A percentile compares a stretch with the other conserved stretches of the same genome.
Evolutionary conservation across 2,113 vertebrate species (phyloP).

Genomic region (Circaetus gallicus): DNA sequence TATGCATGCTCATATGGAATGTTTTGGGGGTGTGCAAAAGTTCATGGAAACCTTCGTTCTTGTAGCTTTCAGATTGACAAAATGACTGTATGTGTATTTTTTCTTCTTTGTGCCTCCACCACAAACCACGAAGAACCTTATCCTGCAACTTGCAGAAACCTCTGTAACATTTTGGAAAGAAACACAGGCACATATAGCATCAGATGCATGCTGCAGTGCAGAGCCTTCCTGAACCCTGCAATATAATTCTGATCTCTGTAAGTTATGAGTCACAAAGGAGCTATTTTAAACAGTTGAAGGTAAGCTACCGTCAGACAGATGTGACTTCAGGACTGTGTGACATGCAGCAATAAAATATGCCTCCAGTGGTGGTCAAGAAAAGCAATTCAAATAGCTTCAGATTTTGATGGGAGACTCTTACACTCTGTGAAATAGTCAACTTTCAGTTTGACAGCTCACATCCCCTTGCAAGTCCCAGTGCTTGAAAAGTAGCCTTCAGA

Average conservation of each 20-base stretch:
- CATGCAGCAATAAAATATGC: neutral
- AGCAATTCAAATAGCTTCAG: neutral
- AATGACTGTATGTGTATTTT: neutral
- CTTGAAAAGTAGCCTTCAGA: neutral
- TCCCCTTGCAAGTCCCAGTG: neutral
- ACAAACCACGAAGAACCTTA: neutral
- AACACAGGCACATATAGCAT: fast-evolving
- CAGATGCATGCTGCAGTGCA: neutral
- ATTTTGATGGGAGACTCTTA: neutral
- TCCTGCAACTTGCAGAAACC: neutral
- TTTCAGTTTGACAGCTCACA: neutral
- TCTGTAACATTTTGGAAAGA: neutral
- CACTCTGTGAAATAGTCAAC: neutral
- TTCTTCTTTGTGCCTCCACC: neutral
- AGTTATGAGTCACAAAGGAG: neutral
- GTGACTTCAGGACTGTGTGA: neutral
- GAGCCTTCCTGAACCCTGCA: neutral
- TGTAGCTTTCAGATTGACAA: neutral
- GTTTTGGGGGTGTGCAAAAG: neutral
- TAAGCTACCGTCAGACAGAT: neutral
- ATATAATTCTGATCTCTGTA: neutral
- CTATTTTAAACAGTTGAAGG: neutral
- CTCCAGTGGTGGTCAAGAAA: neutral
- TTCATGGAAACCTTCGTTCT: neutral
- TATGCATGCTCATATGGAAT: fast-evolving